Base-by-base conservation (phyloP, 1,140 invertebrate genomes). In the Conus betulinus region DNA sequence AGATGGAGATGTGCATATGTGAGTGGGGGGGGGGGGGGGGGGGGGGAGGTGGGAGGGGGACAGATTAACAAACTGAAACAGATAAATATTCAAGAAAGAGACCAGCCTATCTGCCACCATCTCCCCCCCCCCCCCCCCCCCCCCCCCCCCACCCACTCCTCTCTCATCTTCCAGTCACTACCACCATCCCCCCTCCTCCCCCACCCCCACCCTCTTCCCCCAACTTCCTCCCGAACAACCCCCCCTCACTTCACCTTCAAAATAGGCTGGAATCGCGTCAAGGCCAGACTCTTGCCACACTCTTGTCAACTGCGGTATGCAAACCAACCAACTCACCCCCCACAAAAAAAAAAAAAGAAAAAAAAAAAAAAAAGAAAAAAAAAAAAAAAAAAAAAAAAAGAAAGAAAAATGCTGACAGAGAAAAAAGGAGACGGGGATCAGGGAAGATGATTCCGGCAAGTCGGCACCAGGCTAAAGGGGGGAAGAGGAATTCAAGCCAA, bases 401-500 rank as follows among this genome's bases (percentile, higher is more conserved):
- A 51, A 51, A 53, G 51, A 52, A 84, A 17, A 39, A 39, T 39
- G 55, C 51, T 52, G 55, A 52, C 55, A 84, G 25, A 60, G 13
- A 85, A 27, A 85, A 85, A 60, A 85, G 51, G 25, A 84, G 71
- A 60, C 57, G 57, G 8, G 8, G 57, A 60, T 15, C 8, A 76
- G 60, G n/a, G 39, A 39, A 53, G 52, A 60, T 52, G 57, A 76
- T 51, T n/a, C 53, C 27, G 55, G n/a, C 20, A 83, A 25, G 52
- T 39, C 60, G 39, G 39, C 39, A 39, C 39, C 52, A 60, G 81
- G 55, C 74, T 51, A 39, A 39, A 39, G 57, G 57, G 23, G 51
- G 84, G 71, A 78, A 89, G 74, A 85, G 81, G 55, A 85, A 78
- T 53, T 27, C 55, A 88, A 15, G 39, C 57, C 11, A 71, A 71